phyloP scores from a whole-genome alignment of 2,797 vertebrate species.

The Rhinatrema bivittatum region DNA sequence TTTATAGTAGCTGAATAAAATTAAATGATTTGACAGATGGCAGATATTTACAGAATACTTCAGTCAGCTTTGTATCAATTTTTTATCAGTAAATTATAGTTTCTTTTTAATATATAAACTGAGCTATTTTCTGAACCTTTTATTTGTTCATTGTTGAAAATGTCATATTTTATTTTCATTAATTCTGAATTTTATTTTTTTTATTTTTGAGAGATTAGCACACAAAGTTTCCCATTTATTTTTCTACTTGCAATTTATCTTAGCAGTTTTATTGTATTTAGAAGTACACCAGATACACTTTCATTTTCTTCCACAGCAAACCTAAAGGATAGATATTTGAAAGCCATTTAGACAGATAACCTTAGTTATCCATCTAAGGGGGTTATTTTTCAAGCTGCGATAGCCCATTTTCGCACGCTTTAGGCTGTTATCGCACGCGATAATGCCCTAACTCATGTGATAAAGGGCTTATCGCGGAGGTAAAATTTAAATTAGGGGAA shows the following conservation, averaged over 20 bases:
- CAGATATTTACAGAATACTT: constrained; percentile 51
- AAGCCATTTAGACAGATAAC: too few species aligned
- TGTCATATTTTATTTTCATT: constrained; percentile 41
- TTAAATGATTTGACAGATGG: constrained; percentile 45
- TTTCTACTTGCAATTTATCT: constrained; percentile 32
- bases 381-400: too few species aligned
- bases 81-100: constrained; percentile 46
- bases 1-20: constrained; percentile 43
- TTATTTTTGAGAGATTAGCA: constrained; percentile 16
- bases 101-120: constrained; percentile 33
- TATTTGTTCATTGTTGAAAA: constrained; percentile 40
- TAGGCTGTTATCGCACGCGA: too few species aligned
- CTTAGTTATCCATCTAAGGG: too few species aligned
- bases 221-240: constrained; percentile 22
- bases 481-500: too few species aligned
- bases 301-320: too few species aligned
- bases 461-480: too few species aligned
- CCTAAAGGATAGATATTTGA: too few species aligned
- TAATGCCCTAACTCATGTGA: too few species aligned
- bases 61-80: constrained; percentile 39
- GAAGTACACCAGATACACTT: too few species aligned
- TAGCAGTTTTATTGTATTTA: too few species aligned
- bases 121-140: constrained; percentile 37
- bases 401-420: too few species aligned
- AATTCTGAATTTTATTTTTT: constrained; percentile 27